Conservation (phyloP, 2,888 invertebrate genomes). For the Drosophila fungiperda region DNA sequence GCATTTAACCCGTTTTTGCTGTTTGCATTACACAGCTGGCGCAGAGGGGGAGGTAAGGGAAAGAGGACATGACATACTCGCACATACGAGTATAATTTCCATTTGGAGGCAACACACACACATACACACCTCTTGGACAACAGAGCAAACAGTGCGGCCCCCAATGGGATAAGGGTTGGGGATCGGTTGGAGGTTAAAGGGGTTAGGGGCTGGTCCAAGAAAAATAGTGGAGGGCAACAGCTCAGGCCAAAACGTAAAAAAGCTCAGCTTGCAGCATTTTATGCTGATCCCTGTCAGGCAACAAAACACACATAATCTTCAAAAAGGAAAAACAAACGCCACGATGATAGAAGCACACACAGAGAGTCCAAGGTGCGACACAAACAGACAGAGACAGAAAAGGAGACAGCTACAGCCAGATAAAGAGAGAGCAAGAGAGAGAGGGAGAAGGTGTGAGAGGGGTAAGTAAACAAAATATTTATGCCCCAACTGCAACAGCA, state of each 20-base stretch:
- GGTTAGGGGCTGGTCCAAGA: conserved; percentile 14
- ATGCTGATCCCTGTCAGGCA: conserved; percentile 85
- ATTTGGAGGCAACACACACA: conserved; percentile 32
- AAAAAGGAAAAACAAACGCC: conserved; percentile 83
- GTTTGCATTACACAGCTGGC: conserved; percentile 50
- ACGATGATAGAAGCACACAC: conserved; percentile 56
- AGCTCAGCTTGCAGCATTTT: conserved; percentile 85
- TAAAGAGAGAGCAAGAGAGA: conserved; percentile 14
- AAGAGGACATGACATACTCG: conserved; percentile 39
- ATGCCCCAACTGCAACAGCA: conserved; percentile 49
- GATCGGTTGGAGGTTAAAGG: neutral
- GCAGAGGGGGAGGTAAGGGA: neutral
- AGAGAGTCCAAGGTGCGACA: conserved; percentile 23
- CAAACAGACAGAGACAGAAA: neutral
- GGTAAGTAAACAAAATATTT: conserved; percentile 78
- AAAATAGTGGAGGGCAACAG: conserved; percentile 24
- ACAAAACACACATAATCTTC: conserved; percentile 85
- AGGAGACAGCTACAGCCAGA: conserved; percentile 47
- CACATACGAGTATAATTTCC: conserved; percentile 58
- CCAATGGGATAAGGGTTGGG: neutral
- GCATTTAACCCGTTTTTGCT: conserved; percentile 78
- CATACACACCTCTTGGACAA: conserved; percentile 45
- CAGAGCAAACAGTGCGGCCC: conserved; percentile 47
- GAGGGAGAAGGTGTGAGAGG: neutral
- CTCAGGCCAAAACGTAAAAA: conserved; percentile 50